Percentiles rank a stretch among this genome's conserved stretches.
phyloP scores from a whole-genome alignment of 2,797 vertebrate species.

The Oreochromis mossambicus region DNA sequence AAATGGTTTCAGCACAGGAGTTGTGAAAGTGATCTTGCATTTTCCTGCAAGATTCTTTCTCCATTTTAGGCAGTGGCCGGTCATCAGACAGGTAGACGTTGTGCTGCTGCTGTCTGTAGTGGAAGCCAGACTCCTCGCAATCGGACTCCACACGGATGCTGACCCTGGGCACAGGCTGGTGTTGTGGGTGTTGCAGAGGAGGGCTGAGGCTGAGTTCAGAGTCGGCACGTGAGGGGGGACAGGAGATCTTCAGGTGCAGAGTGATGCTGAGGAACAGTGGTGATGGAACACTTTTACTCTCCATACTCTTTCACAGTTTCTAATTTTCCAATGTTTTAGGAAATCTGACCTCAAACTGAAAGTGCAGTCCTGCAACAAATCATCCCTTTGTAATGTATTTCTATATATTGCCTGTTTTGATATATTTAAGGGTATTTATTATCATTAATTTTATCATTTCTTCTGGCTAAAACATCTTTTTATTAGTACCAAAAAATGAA shows the following conservation, averaged over 20 bases:
- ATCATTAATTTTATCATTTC: neutral
- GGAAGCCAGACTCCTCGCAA: slow-evolving; percentile 69
- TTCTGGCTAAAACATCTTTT: neutral
- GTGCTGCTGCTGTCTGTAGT: neutral
- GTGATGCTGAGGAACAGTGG: slow-evolving; percentile 79
- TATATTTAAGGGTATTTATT: neutral
- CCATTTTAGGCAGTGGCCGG: neutral
- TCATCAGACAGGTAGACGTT: neutral
- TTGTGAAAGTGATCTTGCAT: slow-evolving; percentile 39
- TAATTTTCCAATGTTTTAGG: neutral
- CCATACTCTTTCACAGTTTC: neutral
- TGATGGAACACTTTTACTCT: slow-evolving; percentile 20
- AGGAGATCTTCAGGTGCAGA: slow-evolving; percentile 88
- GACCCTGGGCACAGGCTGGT: slow-evolving; percentile 74
- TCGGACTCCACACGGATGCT: slow-evolving; percentile 85
- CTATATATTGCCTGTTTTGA: neutral
- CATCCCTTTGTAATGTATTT: neutral
- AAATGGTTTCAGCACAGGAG: slow-evolving; percentile 76
- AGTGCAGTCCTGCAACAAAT: neutral
- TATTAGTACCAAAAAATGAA: neutral
- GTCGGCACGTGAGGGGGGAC: slow-evolving; percentile 80
- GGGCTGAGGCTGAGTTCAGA: slow-evolving; percentile 55
- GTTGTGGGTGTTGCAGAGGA: slow-evolving; percentile 46
- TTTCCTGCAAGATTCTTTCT: neutral
- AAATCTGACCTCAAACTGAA: neutral